Evolutionary conservation across 2,797 vertebrate species (phyloP).

Genomic region (Manis javanica): DNA sequence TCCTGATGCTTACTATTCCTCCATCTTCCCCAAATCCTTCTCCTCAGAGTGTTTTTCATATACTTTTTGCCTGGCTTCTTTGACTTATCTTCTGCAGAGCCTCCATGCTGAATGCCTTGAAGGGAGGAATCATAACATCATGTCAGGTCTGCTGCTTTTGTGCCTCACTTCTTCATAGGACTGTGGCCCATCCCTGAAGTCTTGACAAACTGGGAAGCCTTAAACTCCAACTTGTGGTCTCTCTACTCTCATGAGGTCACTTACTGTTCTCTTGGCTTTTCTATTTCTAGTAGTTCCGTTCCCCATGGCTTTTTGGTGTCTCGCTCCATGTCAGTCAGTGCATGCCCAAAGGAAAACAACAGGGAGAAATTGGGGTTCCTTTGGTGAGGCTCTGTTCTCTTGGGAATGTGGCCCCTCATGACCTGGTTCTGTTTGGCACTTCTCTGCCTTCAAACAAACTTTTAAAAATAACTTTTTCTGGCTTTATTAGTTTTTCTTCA

Average conservation of each 20-base stretch:
- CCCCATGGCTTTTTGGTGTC: neutral
- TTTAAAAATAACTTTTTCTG: constrained; percentile 19
- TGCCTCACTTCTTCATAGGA: neutral
- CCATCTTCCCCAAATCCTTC: neutral
- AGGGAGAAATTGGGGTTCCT: neutral
- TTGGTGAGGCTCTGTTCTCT: neutral
- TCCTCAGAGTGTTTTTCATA: neutral
- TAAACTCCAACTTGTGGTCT: neutral
- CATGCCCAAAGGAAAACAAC: neutral
- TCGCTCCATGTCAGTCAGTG: neutral
- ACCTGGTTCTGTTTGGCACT: neutral
- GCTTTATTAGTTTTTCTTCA: neutral
- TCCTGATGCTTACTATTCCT: neutral
- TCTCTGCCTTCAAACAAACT: neutral
- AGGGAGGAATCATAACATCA: neutral
- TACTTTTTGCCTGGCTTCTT: neutral
- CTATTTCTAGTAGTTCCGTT: neutral
- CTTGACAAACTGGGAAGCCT: neutral
- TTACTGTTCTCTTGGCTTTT: neutral
- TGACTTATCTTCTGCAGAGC: neutral
- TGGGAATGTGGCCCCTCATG: neutral
- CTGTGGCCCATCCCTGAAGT: neutral
- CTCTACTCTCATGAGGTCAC: neutral
- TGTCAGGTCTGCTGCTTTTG: neutral
- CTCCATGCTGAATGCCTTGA: neutral